Conservation (phyloP, 2,113 vertebrate species). For the Hemiprocne comata region DNA sequence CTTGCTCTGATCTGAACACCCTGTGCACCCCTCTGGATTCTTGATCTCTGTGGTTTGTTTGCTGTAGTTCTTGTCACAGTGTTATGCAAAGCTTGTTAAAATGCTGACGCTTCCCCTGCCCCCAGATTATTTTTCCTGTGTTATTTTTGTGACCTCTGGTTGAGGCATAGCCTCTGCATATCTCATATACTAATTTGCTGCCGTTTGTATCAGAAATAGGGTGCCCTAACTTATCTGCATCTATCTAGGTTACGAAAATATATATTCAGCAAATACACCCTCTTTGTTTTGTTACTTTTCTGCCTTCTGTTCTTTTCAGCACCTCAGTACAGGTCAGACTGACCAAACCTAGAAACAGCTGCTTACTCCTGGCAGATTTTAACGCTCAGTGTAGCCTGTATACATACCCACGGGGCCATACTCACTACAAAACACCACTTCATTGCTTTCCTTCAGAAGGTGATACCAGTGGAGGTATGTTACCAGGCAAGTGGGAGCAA, state of each 20-base stretch:
- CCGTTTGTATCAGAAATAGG: slow-evolving; percentile 12
- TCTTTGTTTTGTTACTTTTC: background rate
- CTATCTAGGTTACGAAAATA: slow-evolving; percentile 15
- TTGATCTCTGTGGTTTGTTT: slow-evolving; percentile 24
- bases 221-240: background rate
- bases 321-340: background rate
- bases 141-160: slow-evolving; percentile 37
- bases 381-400: background rate
- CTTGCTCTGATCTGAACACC: background rate
- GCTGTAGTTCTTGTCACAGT: slow-evolving; percentile 2
- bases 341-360: background rate
- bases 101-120: background rate
- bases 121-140: background rate
- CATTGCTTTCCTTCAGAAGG: background rate
- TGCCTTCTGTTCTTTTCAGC: background rate
- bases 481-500: background rate
- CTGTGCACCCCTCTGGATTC: background rate
- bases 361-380: background rate
- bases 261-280: background rate
- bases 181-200: background rate
- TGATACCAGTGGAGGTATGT: background rate
- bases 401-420: background rate
- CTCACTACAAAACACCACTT: background rate
- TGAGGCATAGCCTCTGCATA: background rate
- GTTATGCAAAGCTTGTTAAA: slow-evolving; percentile 54